phyloP scores from a whole-genome alignment of 2,113 vertebrate genomes.

The Tetrax tetrax region DNA sequence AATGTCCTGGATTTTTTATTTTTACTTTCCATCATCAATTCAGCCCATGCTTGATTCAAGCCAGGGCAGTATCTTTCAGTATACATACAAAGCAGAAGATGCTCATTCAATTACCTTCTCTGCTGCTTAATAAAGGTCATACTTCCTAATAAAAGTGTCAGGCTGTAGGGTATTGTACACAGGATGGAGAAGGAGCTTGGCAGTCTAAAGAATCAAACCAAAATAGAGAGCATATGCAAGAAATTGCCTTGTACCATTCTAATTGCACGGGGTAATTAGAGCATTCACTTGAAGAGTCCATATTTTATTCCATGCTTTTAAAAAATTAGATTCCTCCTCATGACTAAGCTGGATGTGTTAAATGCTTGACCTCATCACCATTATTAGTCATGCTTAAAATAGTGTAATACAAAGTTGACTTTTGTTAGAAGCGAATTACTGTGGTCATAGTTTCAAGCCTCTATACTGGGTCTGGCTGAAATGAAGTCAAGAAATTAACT shows the following conservation, averaged over 20 bases:
- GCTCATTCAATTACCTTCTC: neutral
- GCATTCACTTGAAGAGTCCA: rapidly evolving
- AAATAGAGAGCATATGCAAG: neutral
- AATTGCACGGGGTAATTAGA: neutral
- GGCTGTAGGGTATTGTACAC: neutral
- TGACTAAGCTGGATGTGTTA: neutral
- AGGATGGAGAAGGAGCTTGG: neutral
- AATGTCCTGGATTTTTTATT: neutral
- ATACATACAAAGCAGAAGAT: neutral
- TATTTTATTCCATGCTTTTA: neutral
- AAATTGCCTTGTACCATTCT: neutral
- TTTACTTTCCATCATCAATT: neutral
- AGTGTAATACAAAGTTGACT: neutral
- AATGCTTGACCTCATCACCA: neutral
- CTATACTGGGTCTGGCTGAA: neutral
- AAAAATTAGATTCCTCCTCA: neutral
- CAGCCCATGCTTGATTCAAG: neutral
- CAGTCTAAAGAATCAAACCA: neutral
- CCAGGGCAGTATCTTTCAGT: neutral
- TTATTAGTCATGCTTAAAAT: neutral
- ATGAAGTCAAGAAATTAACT: neutral
- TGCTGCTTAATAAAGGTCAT: neutral
- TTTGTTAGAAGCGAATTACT: neutral
- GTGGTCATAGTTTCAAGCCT: neutral
- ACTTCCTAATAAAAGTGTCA: neutral